These are phyloP conservation scores for Physocephala rufipes DNA, from an alignment of 2,888 invertebrate species.

Conservation along the genomic window DNA sequence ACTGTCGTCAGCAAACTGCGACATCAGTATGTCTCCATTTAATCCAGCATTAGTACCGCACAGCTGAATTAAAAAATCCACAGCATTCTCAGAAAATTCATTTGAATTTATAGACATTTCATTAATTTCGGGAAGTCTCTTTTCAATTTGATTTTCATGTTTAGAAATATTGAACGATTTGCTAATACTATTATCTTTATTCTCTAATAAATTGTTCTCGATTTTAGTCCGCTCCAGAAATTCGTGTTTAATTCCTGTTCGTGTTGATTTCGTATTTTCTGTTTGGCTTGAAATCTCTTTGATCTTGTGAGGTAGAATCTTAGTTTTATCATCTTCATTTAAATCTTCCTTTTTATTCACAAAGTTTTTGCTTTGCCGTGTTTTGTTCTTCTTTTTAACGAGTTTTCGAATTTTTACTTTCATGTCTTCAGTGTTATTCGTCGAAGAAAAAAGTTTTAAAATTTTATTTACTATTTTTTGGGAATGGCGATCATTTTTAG, in stretches of 20 bases:
- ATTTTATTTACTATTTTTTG: conserved; percentile 38
- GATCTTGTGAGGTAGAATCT: neutral
- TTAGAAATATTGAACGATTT: neutral
- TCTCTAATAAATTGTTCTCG: neutral
- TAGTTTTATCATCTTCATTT: neutral
- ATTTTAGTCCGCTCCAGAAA: neutral
- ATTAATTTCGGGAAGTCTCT: no score
- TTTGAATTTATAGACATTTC: neutral
- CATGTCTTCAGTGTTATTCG: conserved; percentile 35
- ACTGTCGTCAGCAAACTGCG: neutral
- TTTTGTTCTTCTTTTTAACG: conserved; percentile 32
- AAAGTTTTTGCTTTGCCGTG: conserved; percentile 25
- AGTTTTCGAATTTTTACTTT: conserved; percentile 36
- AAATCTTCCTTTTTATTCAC: neutral
- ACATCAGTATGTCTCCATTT: neutral
- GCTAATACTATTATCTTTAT: neutral
- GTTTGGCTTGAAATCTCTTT: neutral
- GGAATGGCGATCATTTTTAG: neutral
- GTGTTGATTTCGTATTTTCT: neutral
- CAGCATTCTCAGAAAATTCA: conserved; percentile 18
- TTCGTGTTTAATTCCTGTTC: neutral
- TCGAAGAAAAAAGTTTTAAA: conserved; percentile 41
- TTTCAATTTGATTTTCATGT: neutral
- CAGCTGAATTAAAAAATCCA: conserved; percentile 15
- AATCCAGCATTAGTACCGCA: neutral